phyloP scores from a whole-genome alignment of 35 echinoderm and acorn worm species.

The Lytechinus pictus region DNA sequence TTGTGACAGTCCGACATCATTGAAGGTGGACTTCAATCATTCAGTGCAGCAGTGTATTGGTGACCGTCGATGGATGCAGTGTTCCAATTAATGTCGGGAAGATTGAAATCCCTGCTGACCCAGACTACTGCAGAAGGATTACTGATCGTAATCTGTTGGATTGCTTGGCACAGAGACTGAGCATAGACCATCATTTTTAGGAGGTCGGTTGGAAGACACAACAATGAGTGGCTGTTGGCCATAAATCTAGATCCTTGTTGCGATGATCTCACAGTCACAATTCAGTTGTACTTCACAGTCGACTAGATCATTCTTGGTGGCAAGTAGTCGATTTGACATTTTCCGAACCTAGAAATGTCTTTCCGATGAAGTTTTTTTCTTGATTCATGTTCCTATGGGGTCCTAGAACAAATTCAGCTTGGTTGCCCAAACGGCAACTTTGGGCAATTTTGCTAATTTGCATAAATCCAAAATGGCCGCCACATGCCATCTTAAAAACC shows the following conservation, averaged over 20 bases:
- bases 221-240: constrained; percentile 36
- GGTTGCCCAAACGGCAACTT: no score
- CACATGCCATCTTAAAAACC: no score
- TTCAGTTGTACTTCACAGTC: constrained; percentile 42
- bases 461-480: no score
- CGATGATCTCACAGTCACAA: constrained; percentile 28
- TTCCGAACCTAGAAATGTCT: no score
- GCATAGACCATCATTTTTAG: constrained; percentile 57
- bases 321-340: no score
- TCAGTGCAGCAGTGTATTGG: constrained; percentile 44
- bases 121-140: constrained; percentile 56
- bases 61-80: constrained; percentile 33
- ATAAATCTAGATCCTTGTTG: constrained; percentile 46
- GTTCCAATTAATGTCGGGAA: constrained; percentile 55
- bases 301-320: constrained; percentile 51
- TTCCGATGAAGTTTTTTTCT: no score
- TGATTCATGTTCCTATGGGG: no score
- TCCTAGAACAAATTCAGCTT: no score
- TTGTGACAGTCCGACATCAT: constrained; percentile 52
- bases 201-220: constrained; percentile 24
- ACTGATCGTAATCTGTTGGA: not conserved
- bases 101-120: constrained; percentile 61
- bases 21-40: constrained; percentile 51
- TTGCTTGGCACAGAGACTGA: constrained; percentile 28
- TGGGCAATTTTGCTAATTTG: no score